Evolutionary conservation across 2,888 invertebrate genomes (phyloP).

Genomic region (Zaprionus bogoriensis): DNA sequence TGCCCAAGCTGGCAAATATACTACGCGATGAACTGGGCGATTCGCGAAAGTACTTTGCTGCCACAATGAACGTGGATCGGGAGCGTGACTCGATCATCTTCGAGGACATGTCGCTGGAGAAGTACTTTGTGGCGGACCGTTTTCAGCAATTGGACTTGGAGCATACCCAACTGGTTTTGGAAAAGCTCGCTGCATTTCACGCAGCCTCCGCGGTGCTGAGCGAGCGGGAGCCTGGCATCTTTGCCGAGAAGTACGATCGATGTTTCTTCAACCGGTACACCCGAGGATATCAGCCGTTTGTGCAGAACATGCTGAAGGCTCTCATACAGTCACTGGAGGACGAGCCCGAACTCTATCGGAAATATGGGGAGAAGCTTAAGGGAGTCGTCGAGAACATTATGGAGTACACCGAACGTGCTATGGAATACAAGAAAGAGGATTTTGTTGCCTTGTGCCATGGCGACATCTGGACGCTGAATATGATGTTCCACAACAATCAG

Average conservation of each 20-base stretch:
- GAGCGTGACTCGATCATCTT: conserved; percentile 66
- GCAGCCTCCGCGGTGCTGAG: conserved; percentile 82
- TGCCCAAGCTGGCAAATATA: conserved; percentile 64
- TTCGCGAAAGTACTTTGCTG: conserved; percentile 56
- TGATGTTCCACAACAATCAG: conserved; percentile 69
- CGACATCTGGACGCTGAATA: conserved; percentile 76
- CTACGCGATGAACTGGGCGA: conserved; percentile 49
- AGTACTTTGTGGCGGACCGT: conserved; percentile 60
- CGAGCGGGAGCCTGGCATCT: conserved; percentile 56
- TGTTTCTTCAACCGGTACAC: conserved; percentile 73
- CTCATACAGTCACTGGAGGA: conserved; percentile 46
- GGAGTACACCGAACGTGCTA: conserved; percentile 66
- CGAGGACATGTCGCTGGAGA: conserved; percentile 68
- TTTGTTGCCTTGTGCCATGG: conserved; percentile 73
- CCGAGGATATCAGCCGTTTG: conserved; percentile 39
- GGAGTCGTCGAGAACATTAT: conserved; percentile 59
- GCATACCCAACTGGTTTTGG: conserved; percentile 80
- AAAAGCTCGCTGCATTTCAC: conserved; percentile 83
- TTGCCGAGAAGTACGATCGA: conserved; percentile 58
- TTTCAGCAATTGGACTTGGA: conserved; percentile 78
- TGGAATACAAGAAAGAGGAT: conserved; percentile 39
- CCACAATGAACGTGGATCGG: conserved; percentile 69
- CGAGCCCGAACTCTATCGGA: conserved; percentile 38
- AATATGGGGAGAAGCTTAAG: conserved; percentile 64
- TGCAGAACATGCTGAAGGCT: conserved; percentile 51